Base-by-base conservation (phyloP, 2,888 invertebrate genomes). In the Philereme transversata region DNA sequence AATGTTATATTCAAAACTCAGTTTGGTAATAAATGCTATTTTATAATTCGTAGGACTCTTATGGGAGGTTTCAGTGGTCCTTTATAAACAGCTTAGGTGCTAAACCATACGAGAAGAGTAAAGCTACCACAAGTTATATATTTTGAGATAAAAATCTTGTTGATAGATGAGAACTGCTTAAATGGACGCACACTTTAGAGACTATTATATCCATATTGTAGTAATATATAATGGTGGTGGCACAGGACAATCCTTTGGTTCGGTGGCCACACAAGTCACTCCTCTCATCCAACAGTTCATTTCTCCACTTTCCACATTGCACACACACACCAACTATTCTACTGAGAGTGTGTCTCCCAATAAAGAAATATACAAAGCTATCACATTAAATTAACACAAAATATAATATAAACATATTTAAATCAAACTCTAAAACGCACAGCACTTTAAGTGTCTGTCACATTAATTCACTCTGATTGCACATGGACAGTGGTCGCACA, bases 1-100 rank as follows among this genome's bases (percentile, higher is more conserved):
- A 79, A 85, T 78, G 83, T 87, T 90, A 63, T 53, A 89, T 82
- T 90, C 87, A 87, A 90, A 90, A 90, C 89, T 89, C 88, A 86
- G 76, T 90, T 90, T 90, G 90, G 90, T 91, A 90, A 88, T 92
- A 92, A 92, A 92, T 92, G 92, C 92, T 91, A 90, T 90, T 65
- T 61, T 82, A 82, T 87, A 87, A 86, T 82, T 84, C 78, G 73
- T 82, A 84, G 85, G 86, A 89, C 85, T 85, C 82, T 78, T 78
- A 74, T 78, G 84, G 77, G 83, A 82, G 80, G 79, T 79, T 82
- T 76, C 75, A 78, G 81, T 85, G 86, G 87, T 87, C 87, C 87
- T 83, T 85, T 78, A 80, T 82, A 86, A 80, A 88, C 82, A 84
- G 86, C 84, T 84, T 79, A 79, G 74, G 79, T 82, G 76, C 77